These are phyloP conservation scores for Hesperophylax magnus DNA, from an alignment of 1,140 invertebrate species.

Conservation along the genomic window DNA sequence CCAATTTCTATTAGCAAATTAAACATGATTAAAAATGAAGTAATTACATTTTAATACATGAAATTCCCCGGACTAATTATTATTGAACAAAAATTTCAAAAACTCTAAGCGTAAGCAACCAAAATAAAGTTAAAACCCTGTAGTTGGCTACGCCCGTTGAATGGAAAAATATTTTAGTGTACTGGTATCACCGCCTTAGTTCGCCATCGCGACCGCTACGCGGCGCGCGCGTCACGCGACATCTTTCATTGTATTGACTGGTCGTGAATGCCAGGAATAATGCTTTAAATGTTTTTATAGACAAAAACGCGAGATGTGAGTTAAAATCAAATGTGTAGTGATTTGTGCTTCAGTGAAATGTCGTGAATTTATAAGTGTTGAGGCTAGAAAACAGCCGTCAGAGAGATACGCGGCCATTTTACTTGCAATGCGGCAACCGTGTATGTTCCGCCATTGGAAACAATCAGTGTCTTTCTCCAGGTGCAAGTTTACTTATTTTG, in stretches of 20 bases:
- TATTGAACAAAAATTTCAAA: not conserved
- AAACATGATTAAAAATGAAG: no score
- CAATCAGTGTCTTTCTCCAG: constrained; percentile 73
- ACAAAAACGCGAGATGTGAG: constrained; percentile 70
- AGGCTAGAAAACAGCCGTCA: constrained; percentile 68
- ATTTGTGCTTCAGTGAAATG: constrained; percentile 68
- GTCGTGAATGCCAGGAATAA: constrained; percentile 69
- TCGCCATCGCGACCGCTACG: constrained; percentile 70
- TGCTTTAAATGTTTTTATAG: constrained; percentile 73
- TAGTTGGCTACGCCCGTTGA: constrained; percentile 66
- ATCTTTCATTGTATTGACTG: constrained; percentile 78
- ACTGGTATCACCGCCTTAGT: constrained; percentile 68
- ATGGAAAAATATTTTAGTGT: constrained; percentile 63
- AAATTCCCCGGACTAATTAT: no score
- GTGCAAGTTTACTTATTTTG: constrained; percentile 71
- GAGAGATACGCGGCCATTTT: constrained; percentile 78
- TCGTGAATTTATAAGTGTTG: constrained; percentile 62
- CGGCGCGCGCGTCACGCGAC: constrained; percentile 69
- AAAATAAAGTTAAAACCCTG: not conserved
- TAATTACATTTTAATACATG: no score
- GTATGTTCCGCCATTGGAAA: constrained; percentile 80
- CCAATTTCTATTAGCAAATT: no score
- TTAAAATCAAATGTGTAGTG: constrained; percentile 68
- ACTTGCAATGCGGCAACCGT: constrained; percentile 79
- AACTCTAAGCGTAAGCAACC: not conserved